These are phyloP conservation scores for Drosophila suzukii DNA, from an alignment of 1,140 invertebrate genomes.

Conservation along the genomic window DNA sequence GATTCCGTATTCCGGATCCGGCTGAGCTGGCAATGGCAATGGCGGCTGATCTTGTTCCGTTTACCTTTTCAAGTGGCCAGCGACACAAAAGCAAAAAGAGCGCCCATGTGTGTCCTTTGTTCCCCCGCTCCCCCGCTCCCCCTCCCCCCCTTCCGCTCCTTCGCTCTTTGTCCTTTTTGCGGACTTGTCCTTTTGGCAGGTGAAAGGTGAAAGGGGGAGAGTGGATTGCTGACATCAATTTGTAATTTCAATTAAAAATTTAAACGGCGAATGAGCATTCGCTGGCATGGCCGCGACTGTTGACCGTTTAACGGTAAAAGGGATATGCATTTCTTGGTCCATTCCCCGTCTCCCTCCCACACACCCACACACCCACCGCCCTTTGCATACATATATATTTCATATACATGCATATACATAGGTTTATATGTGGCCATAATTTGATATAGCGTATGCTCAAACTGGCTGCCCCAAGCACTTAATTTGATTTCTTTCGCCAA, in stretches of 20 bases:
- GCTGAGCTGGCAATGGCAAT: constrained; percentile 40
- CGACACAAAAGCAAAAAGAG: constrained; percentile 2
- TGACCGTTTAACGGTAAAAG: constrained; percentile 50
- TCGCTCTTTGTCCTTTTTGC: constrained; percentile 2
- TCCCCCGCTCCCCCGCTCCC: background rate
- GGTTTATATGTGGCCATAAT: constrained; percentile 41
- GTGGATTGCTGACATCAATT: constrained; percentile 58
- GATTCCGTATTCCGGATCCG: constrained; percentile 26
- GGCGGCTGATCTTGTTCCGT: constrained; percentile 63
- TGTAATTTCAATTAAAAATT: constrained; percentile 81
- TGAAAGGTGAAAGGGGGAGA: background rate
- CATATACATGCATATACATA: background rate
- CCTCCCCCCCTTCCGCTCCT: no score
- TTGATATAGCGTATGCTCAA: constrained; percentile 65
- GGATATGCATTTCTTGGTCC: constrained; percentile 34
- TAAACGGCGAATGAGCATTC: constrained; percentile 55
- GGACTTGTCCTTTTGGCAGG: constrained; percentile 22
- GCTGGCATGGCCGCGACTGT: constrained; percentile 18
- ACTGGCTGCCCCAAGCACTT: constrained; percentile 63
- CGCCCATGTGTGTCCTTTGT: constrained; percentile 23
- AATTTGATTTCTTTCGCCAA: constrained; percentile 74
- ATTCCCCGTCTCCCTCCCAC: no score
- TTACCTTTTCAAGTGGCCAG: constrained; percentile 36
- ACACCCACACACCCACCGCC: background rate
- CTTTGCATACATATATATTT: background rate